These are phyloP conservation scores for Lagria hirta DNA, from an alignment of 2,888 invertebrate genomes.

Conservation along the genomic window DNA sequence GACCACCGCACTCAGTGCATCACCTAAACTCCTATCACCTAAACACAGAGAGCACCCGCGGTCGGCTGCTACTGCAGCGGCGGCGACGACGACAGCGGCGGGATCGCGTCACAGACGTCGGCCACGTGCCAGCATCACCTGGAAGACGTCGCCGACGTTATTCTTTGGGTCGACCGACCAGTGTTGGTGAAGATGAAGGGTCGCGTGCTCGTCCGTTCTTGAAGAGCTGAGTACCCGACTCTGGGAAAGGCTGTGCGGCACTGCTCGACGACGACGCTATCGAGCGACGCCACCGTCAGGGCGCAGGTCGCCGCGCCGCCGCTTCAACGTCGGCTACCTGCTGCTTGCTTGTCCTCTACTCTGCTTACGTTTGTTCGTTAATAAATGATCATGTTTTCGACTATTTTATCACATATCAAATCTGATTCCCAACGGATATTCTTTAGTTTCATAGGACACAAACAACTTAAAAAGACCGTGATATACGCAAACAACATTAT, in stretches of 20 bases:
- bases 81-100: constrained; percentile 6
- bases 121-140: background rate
- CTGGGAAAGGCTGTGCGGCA: constrained; percentile 54
- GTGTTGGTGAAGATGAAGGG: constrained; percentile 21
- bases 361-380: constrained; percentile 43
- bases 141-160: too few species aligned
- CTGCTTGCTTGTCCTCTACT: constrained; percentile 45
- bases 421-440: too few species aligned
- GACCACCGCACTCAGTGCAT: constrained; percentile 48
- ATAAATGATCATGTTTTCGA: constrained; percentile 47
- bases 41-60: constrained; percentile 29
- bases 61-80: constrained; percentile 25
- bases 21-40: constrained; percentile 32
- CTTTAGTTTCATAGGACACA: too few species aligned
- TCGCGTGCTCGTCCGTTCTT: constrained; percentile 38
- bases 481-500: too few species aligned
- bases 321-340: constrained; percentile 50
- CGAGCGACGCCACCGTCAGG: constrained; percentile 52
- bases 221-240: constrained; percentile 52
- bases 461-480: too few species aligned
- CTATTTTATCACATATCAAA: constrained; percentile 36
- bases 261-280: constrained; percentile 51
- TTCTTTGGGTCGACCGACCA: too few species aligned
- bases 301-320: constrained; percentile 52
- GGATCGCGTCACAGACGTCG: constrained; percentile 3